Conservation (phyloP, 2,113 vertebrate species). For the Copsychus sechellarum region DNA sequence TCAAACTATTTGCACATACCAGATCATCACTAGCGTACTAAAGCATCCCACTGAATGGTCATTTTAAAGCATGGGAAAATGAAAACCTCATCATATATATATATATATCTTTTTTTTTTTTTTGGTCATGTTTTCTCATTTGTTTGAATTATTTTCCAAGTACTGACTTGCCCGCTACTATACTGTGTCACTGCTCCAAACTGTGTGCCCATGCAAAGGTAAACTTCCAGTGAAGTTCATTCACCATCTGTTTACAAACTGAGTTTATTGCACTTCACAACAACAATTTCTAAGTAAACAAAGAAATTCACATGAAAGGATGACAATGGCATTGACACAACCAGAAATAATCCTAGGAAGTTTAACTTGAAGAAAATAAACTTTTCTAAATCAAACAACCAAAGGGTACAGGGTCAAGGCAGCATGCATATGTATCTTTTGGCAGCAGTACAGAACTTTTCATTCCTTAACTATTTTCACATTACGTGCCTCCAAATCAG, state of each 20-base stretch:
- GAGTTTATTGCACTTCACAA: neutral
- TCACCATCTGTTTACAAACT: neutral
- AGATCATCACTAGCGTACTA: neutral
- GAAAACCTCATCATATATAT: neutral
- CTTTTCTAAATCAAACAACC: constrained; percentile 1
- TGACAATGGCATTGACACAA: neutral
- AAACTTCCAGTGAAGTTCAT: neutral
- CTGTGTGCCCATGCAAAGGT: accelerated
- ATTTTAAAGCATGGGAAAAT: neutral
- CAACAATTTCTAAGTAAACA: neutral
- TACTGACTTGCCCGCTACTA: neutral
- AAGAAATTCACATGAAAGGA: neutral
- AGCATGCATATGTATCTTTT: neutral
- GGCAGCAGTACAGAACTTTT: neutral
- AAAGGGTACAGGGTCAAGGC: neutral
- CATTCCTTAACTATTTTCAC: neutral
- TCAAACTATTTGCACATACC: neutral
- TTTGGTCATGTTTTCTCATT: neutral
- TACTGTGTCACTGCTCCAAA: neutral
- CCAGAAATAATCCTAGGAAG: neutral
- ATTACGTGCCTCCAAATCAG: neutral
- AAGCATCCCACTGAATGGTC: neutral
- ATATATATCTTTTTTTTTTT: too few species aligned
- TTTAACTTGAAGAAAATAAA: constrained; percentile 6
- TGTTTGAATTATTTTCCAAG: neutral